Conservation (phyloP, 2,888 invertebrate species). For the Artemia sinica region DNA sequence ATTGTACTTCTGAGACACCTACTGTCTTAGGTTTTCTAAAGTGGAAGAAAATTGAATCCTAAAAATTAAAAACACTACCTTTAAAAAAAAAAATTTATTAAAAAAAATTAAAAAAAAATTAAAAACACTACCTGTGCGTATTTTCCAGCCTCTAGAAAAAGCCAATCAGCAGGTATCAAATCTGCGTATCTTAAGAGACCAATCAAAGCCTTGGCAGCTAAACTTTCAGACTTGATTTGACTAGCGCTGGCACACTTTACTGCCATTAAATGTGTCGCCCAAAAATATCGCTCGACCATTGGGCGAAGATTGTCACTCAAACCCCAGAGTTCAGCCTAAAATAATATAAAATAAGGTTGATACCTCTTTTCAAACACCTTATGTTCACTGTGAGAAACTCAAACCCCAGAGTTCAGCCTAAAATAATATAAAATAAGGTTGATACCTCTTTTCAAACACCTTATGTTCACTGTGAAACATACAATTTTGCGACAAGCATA, state of each 20-base stretch:
- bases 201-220: not conserved
- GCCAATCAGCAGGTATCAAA: constrained; percentile 4
- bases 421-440: not conserved
- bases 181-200: not conserved
- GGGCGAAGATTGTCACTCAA: not conserved
- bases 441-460: too few relatives aligned
- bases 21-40: too few relatives aligned
- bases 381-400: not conserved
- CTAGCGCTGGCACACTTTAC: not conserved
- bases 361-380: too few relatives aligned
- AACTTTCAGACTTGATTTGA: not conserved
- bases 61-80: too few relatives aligned
- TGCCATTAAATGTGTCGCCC: not conserved
- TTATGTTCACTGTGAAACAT: too few relatives aligned
- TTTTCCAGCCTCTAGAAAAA: not conserved
- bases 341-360: not conserved
- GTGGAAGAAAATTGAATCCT: too few relatives aligned
- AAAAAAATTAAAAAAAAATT: too few relatives aligned
- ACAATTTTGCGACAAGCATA: too few relatives aligned
- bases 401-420: not conserved
- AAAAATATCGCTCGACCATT: not conserved
- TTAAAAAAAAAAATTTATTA: too few relatives aligned
- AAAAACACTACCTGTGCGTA: not conserved
- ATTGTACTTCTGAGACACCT: too few relatives aligned
- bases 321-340: not conserved